Conservation (phyloP, 2,888 invertebrate genomes). For the Perizoma flavofasciatum region DNA sequence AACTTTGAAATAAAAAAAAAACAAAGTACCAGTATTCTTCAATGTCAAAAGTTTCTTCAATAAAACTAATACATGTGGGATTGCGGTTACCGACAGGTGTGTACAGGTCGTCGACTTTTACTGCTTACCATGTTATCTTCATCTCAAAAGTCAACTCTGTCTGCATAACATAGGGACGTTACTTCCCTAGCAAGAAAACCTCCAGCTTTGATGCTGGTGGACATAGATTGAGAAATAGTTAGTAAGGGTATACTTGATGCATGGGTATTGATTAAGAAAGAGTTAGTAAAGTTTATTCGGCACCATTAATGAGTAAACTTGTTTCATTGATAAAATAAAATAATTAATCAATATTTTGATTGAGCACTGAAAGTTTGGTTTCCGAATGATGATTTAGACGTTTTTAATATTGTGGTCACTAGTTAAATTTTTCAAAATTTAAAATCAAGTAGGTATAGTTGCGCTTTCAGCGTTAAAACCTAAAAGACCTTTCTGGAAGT, state of each 20-base stretch:
- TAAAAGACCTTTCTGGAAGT: not conserved
- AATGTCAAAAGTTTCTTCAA: slow-evolving; percentile 39
- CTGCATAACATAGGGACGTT: slow-evolving; percentile 3
- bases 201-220: slow-evolving; percentile 18
- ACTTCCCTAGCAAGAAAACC: slow-evolving; percentile 20
- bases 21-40: slow-evolving; percentile 16
- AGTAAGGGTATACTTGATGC: slow-evolving; percentile 15
- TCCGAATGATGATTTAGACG: slow-evolving; percentile 1
- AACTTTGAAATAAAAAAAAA: not conserved
- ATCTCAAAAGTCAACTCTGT: slow-evolving; percentile 33
- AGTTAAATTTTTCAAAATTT: too few relatives aligned
- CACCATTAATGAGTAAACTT: slow-evolving; percentile 28
- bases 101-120: slow-evolving; percentile 66
- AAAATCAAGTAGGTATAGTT: too few relatives aligned
- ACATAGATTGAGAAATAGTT: slow-evolving; percentile 12
- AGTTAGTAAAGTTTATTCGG: slow-evolving; percentile 19
- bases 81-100: slow-evolving; percentile 67
- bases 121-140: slow-evolving; percentile 42
- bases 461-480: too few relatives aligned
- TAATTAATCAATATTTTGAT: slow-evolving; percentile 25
- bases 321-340: slow-evolving; percentile 28
- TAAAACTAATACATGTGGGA: slow-evolving; percentile 56
- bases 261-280: slow-evolving; percentile 8
- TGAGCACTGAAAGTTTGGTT: slow-evolving; percentile 3
- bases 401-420: too few relatives aligned